phyloP scores from a whole-genome alignment of 2,888 invertebrate species.

The Tachina fera region DNA sequence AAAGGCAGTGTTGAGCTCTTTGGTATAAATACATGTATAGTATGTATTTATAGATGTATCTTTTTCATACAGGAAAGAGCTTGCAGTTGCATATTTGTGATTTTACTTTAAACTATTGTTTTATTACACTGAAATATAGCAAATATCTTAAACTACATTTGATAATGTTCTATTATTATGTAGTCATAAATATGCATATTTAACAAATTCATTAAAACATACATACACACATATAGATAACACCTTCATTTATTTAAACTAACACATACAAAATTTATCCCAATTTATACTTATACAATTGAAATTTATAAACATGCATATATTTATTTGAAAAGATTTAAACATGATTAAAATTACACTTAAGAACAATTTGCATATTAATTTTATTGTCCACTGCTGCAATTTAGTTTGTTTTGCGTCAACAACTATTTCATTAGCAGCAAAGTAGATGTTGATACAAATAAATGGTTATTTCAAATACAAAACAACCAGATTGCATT shows the following conservation, averaged over 20 bases:
- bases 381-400: not conserved
- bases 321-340: not conserved
- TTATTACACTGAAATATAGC: not conserved
- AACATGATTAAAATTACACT: not conserved
- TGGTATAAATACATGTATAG: no score
- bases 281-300: not conserved
- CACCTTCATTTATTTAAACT: not conserved
- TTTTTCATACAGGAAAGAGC: not conserved
- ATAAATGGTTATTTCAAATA: no score
- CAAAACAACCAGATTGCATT: no score
- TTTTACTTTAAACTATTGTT: not conserved
- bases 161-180: not conserved
- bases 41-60: not conserved
- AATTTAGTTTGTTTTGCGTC: not conserved
- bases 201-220: not conserved
- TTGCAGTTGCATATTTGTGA: no score
- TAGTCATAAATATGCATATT: not conserved
- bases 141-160: not conserved
- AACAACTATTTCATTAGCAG: not conserved
- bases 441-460: not conserved
- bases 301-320: not conserved
- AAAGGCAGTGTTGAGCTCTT: no score
- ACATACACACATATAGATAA: no score
- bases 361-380: slow-evolving; percentile 1
- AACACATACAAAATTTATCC: not conserved